Base-by-base conservation (phyloP, 2,888 invertebrate genomes). In the Drosophila merina region DNA sequence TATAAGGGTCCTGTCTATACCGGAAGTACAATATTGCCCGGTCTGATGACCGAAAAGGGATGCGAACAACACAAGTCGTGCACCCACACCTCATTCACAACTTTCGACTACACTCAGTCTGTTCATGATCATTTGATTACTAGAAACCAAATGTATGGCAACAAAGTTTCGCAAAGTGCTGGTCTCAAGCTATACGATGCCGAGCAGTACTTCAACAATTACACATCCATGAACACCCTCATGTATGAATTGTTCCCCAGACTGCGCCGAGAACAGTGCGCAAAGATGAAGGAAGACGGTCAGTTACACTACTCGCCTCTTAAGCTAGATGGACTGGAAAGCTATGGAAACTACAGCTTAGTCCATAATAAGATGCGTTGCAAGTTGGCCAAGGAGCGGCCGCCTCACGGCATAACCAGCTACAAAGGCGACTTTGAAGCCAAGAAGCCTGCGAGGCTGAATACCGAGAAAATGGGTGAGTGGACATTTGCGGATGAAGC, bases 221-320 rank as follows among this genome's bases (percentile, higher is more conserved):
- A 14, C 25, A 72, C 71, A 2, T 30, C 78, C 4, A 7, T 71
- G 38, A 77, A 78, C 26, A 58, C 57, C 1, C 25, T 78, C 25
- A 30, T 69, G 8, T 76, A 69, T 12, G 59, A 74, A 2, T 6
- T 76, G 12, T 63, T 55, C 56, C 78, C 77, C 12, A 57, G 56
- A 28, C 40, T 66, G 48, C 9, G 50, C 1, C 47, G 5, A 12
- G 44, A 71, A 20, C 42, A 66, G 4, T 40, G 28, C 2, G 10
- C 38, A 12, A 3, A 38, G 10, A 28, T 47, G n/a, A n/a, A 52
- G 8, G 33, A 45, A n/a, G 45, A 42, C 8, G 54, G 55, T 8
- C 33, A 31, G 10, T 26, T 14, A 28, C 26, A 6, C 12, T 48
- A 59, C 1, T 47, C 12, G 26, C 38, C 51, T 6, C 25, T 25